Evolutionary conservation across 2,113 vertebrate genomes (phyloP), one percentile per base, ranked within the genome.

Genomic region (Loxodonta africana): DNA sequence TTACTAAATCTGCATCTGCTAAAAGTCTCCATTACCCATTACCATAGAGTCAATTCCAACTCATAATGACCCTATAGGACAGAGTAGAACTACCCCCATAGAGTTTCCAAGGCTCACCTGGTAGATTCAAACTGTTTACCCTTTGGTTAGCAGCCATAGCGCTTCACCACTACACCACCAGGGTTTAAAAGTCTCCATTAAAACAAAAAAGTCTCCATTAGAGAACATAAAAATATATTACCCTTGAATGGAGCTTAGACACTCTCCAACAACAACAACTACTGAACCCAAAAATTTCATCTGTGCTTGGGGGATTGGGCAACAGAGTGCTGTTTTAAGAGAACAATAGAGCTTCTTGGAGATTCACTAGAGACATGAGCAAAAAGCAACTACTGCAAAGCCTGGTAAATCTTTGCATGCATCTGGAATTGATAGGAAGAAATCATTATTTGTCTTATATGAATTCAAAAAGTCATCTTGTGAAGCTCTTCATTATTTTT

Each of bases 361-460:
- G 77, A 97, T 85, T 97, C 95, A 88, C 90, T 92, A 86, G 87
- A 96, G 96, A 95, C 95, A 93, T 37, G 41, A 97, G 81, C 90
- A 95, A 90, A 97, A 90, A 97, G 90, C 95, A 97, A 98, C 97
- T 98, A 97, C 97, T 97, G 97, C 25, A 95, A 97, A 98, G 94
- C 83, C 93, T 98, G 90, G 93, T 97, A 94, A 97, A 85, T 93
- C 73, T 97, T 94, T 93, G 33, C 51, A 87, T 95, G 78, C 98
- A 98, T 98, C 98, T 98, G 97, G 98, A 98, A 98, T 90, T 97
- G 96, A 98, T 98, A 97, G 96, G 97, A 97, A 96, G 90, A 98
- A 98, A 97, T 95, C 48, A 96, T 96, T 98, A 97, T 97, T 97
- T 97, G 95, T 91, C 97, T 98, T 97, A 92, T 97, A 97, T 90